Base-by-base conservation (phyloP, 2,113 vertebrate species). In the Caranx ignobilis region DNA sequence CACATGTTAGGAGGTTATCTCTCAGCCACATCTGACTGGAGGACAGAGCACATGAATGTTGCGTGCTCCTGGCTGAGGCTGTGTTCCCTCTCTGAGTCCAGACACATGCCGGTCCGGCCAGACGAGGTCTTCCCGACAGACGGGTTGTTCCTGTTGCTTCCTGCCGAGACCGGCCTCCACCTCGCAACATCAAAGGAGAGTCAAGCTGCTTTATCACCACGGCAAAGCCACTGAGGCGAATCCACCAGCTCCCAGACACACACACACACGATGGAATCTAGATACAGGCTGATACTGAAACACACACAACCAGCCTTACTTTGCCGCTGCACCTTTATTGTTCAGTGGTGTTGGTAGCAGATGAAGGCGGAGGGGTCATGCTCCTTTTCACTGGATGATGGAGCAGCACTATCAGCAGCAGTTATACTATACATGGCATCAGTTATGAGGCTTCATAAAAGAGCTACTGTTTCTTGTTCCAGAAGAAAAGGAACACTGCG, bases 261-360 rank as follows among this genome's bases (percentile, higher is more conserved):
- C 57, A 68, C 37, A 75, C n/a, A 32, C 21, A 69, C 11, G 18
- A 78, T 57, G 39, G 43, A 21, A n/a, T 19, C 55, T 52, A 75
- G 71, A 84, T 63, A 85, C 52, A 77, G 47, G 81, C 71, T 81
- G 81, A 85, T 79, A 85, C 66, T 52, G 54, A 73, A n/a, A 65
- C 55, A 71, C 37, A 75, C 34, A 69, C 45, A 69, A 66, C 1
- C 34, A 8, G 34, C 56, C 54, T 54, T 32, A 45, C 26, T 57
- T 45, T 84, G 79, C 78, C 65, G 69, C 50, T 75, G 19, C 64
- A 68, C 86, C 76, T 76, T 83, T 64, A 72, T 57, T 84, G 74
- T 78, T 84, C 67, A 57, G 80, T 60, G 74, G 68, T 59, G 73
- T 43, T 75, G 54, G 52, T 47, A 64, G 78, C 80, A 82, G 70